Percentiles rank a stretch among this genome's conserved stretches.
Evolutionary conservation across 2,888 invertebrate genomes (phyloP).

Genomic region (Erebia palarica): DNA sequence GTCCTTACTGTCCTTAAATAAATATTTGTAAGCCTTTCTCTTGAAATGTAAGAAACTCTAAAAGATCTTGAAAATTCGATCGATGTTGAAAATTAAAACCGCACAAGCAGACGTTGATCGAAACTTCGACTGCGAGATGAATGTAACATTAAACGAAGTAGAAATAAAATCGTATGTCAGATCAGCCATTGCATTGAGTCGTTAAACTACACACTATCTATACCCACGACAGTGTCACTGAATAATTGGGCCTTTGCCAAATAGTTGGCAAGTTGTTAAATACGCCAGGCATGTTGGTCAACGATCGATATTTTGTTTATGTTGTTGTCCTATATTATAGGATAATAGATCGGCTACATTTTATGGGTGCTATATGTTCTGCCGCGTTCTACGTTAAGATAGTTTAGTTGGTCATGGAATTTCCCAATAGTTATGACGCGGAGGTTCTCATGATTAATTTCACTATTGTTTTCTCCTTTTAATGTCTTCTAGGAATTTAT

Average conservation of each 20-base stretch:
- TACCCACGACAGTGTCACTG: slow-evolving; percentile 59
- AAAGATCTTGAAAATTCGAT: no score
- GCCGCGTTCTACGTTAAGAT: background rate
- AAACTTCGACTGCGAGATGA: background rate
- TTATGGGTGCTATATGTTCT: background rate
- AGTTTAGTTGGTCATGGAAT: background rate
- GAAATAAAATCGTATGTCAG: slow-evolving; percentile 36
- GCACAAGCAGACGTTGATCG: no score
- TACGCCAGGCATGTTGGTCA: slow-evolving; percentile 71
- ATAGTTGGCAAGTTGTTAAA: slow-evolving; percentile 69
- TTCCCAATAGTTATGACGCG: no score
- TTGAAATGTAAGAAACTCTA: no score
- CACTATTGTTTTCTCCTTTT: background rate
- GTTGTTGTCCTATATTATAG: slow-evolving; percentile 49
- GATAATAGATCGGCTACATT: slow-evolving; percentile 38
- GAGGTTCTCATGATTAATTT: no score
- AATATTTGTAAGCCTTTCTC: no score
- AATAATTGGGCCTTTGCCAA: slow-evolving; percentile 73
- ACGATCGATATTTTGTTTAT: slow-evolving; percentile 69
- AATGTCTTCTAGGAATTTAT: background rate
- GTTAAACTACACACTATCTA: slow-evolving; percentile 58
- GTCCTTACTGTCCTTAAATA: no score
- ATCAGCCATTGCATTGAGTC: slow-evolving; percentile 28
- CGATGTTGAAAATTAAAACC: no score
- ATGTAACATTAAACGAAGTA: slow-evolving; percentile 1